A percentile compares a stretch with the other conserved stretches of the same genome.
phyloP scores from a whole-genome alignment of 2,888 invertebrate species.

The Synergus japonicus region DNA sequence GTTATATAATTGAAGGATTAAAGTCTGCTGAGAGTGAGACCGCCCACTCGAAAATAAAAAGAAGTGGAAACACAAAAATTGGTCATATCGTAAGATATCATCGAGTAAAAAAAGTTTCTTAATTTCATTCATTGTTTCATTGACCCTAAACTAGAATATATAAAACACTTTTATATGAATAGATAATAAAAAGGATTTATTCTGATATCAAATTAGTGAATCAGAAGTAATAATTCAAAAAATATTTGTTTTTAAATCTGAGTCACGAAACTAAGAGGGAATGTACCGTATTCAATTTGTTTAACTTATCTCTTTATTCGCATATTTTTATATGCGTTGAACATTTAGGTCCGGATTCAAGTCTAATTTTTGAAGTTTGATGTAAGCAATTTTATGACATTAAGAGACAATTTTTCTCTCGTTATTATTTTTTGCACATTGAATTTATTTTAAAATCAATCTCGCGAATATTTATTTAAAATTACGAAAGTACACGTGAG shows the following conservation, averaged over 20 bases:
- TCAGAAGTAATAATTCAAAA: background rate
- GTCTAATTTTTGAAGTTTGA: no score
- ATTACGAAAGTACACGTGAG: background rate
- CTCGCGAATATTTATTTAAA: background rate
- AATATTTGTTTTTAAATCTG: background rate
- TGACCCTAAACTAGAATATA: background rate
- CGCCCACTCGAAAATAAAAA: background rate
- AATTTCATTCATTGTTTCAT: background rate
- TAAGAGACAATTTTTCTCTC: no score
- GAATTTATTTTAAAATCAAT: no score
- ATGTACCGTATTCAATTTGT: background rate
- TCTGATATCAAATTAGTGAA: background rate
- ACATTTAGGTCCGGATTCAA: no score
- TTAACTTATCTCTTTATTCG: no score
- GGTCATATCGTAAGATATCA: background rate
- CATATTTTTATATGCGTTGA: no score
- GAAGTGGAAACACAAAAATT: background rate
- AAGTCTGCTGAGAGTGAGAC: background rate
- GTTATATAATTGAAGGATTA: conserved; percentile 3
- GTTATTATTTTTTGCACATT: no score
- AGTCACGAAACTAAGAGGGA: background rate
- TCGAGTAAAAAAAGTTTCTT: background rate
- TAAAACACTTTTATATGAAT: background rate
- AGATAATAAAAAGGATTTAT: background rate
- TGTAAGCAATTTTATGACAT: no score